Evolutionary conservation across 2,113 vertebrate genomes (phyloP).

Genomic region (Cepphus grylle): DNA sequence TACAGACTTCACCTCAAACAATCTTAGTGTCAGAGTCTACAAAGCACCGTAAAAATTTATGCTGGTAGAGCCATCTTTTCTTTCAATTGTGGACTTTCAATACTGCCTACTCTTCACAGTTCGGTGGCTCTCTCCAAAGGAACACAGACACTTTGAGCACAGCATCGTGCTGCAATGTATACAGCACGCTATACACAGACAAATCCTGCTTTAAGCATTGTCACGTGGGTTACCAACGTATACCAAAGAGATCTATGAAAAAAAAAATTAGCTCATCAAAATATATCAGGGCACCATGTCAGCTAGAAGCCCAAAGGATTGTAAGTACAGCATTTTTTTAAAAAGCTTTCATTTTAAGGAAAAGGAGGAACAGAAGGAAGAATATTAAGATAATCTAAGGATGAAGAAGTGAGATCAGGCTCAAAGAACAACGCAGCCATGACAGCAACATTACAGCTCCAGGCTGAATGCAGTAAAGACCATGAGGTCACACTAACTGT

Average conservation of each 20-base stretch:
- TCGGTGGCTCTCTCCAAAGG: not conserved
- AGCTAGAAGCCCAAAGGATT: not conserved
- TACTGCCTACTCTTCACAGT: not conserved
- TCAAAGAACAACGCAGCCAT: not conserved
- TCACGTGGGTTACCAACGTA: not conserved
- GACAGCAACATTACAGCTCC: not conserved
- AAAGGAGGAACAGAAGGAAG: not conserved
- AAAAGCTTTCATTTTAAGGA: not conserved
- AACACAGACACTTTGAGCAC: not conserved
- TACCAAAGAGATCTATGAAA: not conserved
- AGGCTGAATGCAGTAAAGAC: not conserved
- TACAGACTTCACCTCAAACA: not conserved
- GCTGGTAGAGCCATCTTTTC: not conserved
- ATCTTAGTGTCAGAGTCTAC: not conserved
- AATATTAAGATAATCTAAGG: not conserved
- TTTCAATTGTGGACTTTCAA: not conserved
- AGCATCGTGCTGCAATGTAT: not conserved
- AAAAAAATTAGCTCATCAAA: not conserved
- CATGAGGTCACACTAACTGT: not conserved
- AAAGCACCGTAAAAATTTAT: not conserved
- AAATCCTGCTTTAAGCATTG: not conserved
- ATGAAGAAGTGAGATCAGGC: not conserved
- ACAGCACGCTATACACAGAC: not conserved
- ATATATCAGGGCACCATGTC: accelerated
- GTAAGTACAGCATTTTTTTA: not conserved